Conservation (phyloP, 2,113 vertebrate species). For the Nycticorax nycticorax region DNA sequence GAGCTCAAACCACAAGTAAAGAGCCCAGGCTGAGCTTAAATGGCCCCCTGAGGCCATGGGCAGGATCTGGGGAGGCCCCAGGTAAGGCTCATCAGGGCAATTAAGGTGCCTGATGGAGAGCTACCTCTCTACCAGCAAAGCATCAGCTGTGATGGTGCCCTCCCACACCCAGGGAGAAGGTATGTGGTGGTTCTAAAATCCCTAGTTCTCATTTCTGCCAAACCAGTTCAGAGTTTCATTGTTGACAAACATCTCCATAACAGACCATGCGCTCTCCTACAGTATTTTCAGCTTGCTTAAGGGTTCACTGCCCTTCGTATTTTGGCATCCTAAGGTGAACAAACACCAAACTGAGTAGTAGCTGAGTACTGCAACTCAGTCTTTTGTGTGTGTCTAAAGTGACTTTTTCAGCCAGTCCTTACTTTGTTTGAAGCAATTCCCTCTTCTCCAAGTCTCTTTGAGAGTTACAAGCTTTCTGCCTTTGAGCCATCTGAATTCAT, state of each 20-base stretch:
- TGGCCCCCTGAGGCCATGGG: fast-evolving
- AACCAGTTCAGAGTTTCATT: background rate
- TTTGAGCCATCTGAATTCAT: fast-evolving
- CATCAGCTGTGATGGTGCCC: background rate
- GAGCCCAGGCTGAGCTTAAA: fast-evolving
- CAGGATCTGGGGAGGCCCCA: fast-evolving
- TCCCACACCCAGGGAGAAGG: background rate
- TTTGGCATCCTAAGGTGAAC: background rate
- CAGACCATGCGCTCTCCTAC: background rate
- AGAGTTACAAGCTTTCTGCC: background rate
- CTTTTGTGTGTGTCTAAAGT: background rate
- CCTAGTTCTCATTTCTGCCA: background rate
- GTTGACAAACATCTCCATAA: background rate
- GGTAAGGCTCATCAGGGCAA: background rate
- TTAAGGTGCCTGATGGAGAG: background rate
- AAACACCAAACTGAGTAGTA: background rate
- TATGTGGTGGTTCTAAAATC: background rate
- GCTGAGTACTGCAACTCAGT: background rate
- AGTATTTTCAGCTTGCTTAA: background rate
- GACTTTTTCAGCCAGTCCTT: background rate
- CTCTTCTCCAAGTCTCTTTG: background rate
- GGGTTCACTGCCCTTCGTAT: background rate
- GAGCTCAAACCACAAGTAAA: fast-evolving
- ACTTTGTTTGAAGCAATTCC: background rate
- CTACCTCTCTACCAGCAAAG: background rate